Percentiles rank a stretch among this genome's conserved stretches.
Evolutionary conservation across 2,797 vertebrate genomes (phyloP).

Genomic region (Pseudochromis fuscus): DNA sequence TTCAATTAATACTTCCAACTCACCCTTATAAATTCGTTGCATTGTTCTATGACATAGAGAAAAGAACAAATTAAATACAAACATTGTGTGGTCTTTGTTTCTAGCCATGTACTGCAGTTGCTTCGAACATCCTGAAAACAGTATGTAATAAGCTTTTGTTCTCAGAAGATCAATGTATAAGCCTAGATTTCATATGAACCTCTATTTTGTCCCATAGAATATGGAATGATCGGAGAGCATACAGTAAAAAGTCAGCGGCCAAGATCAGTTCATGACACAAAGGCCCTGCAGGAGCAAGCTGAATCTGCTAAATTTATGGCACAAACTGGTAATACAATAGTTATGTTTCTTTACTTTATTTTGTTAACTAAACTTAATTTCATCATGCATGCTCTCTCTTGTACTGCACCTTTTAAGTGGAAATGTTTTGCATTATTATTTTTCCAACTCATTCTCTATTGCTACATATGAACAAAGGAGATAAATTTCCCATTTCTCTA

Average conservation of each 20-base stretch:
- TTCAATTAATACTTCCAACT: constrained; percentile 88
- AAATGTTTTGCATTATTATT: constrained; percentile 85
- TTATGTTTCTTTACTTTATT: constrained; percentile 92
- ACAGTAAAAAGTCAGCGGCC: constrained; percentile 99
- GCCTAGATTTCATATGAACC: constrained; percentile 97
- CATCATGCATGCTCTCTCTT: constrained; percentile 98
- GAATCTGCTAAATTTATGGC: constrained; percentile 99
- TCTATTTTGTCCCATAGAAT: constrained; percentile 99
- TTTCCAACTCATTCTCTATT: constrained; percentile 83
- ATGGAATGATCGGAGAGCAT: constrained; percentile 99
- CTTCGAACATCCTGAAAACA: constrained; percentile 79
- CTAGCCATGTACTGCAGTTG: constrained; percentile 84
- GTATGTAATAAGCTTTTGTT: constrained; percentile 85
- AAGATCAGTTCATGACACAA: constrained; percentile 99
- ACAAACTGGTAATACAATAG: constrained; percentile 99
- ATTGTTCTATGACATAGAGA: constrained; percentile 85
- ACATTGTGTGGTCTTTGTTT: constrained; percentile 89
- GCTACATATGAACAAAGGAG: constrained; percentile 82
- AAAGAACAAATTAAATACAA: constrained; percentile 76
- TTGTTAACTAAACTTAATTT: constrained; percentile 90
- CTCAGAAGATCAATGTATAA: constrained; percentile 84
- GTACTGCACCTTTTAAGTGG: constrained; percentile 88
- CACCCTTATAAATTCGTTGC: constrained; percentile 85
- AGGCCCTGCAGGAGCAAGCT: constrained; percentile 99
- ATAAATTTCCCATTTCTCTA: constrained; percentile 73